Evolutionary conservation across 1,140 invertebrate species (phyloP), one percentile per base, ranked within the genome.

Genomic region (Andrena cerasifolii): DNA sequence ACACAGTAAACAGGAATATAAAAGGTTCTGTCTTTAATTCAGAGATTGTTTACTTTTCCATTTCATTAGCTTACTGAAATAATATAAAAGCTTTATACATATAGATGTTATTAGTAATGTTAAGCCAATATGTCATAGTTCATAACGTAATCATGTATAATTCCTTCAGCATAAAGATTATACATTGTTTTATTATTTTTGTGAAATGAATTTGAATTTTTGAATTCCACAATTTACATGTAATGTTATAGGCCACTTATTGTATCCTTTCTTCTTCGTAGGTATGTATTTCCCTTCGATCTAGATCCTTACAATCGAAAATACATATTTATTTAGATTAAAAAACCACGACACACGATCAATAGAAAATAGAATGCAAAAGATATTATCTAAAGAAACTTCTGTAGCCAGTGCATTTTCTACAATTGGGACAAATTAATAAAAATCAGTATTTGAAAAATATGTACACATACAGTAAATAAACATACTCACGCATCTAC

Each of bases 11-110:
- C 43, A 43, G 3, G 51, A 43, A 77, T 85, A 67, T 84, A 56
- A 76, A 85, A 79, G 74, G 72, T 47, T 49, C 8, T 68, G 45
- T 59, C 54, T 36, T 86, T 83, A 83, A 80, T 83, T 80, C 53
- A 59, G 68, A 80, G 65, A 71, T 76, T 77, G 56, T 78, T 72
- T 61, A 80, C 58, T 71, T 56, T 78, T 85, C 81, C 82, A 85
- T 43, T 83, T 81, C 58, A 70, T 66, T 81, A 45, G 72, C 73
- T 78, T 81, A 78, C 61, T 70, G 40, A 81, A 79, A 77, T 81
- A 81, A 84, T 85, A 84, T 81, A 84, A 81, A 85, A 80, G 78
- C 82, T 84, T 84, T 84, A 83, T 84, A 84, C 81, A 84, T 36
- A 70, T 68, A 56, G 54, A 68, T 65, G 61, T 77, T 66, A 63